Conservation (phyloP, 30 jellyfish, hydroid and myxozoan genomes). For the Catostylus mosaicus region DNA sequence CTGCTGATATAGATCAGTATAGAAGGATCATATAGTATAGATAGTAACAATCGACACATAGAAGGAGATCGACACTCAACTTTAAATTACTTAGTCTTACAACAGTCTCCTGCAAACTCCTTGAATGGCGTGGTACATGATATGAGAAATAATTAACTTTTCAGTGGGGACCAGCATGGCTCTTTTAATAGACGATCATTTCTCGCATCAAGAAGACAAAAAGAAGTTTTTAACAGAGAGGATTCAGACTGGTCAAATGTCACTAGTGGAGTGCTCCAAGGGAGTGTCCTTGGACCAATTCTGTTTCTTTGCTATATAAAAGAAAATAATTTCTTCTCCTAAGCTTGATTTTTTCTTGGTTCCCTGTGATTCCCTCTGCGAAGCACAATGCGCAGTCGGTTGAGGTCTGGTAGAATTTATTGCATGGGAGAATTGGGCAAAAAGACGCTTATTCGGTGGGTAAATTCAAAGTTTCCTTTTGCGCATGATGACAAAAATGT, state of each 20-base stretch:
- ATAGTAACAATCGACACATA: background rate
- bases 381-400: background rate
- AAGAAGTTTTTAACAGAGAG: background rate
- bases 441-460: too few species aligned
- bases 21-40: too few species aligned
- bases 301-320: background rate
- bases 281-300: background rate
- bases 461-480: too few species aligned
- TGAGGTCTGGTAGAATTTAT: background rate
- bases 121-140: slow-evolving; percentile 25
- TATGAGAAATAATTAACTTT: slow-evolving; percentile 16
- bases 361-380: background rate
- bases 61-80: slow-evolving; percentile 32
- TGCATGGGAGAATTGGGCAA: too few species aligned
- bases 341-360: too few species aligned
- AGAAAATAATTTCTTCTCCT: too few species aligned
- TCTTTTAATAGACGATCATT: background rate
- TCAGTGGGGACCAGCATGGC: slow-evolving; percentile 40
- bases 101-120: slow-evolving; percentile 5
- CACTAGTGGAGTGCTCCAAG: background rate
- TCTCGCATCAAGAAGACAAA: background rate
- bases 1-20: too few species aligned
- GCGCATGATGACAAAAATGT: too few species aligned
- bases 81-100: background rate
- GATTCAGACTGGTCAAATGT: slow-evolving; percentile 2